phyloP scores from a whole-genome alignment of 1,140 invertebrate species.

The Macrosteles quadrilineatus region DNA sequence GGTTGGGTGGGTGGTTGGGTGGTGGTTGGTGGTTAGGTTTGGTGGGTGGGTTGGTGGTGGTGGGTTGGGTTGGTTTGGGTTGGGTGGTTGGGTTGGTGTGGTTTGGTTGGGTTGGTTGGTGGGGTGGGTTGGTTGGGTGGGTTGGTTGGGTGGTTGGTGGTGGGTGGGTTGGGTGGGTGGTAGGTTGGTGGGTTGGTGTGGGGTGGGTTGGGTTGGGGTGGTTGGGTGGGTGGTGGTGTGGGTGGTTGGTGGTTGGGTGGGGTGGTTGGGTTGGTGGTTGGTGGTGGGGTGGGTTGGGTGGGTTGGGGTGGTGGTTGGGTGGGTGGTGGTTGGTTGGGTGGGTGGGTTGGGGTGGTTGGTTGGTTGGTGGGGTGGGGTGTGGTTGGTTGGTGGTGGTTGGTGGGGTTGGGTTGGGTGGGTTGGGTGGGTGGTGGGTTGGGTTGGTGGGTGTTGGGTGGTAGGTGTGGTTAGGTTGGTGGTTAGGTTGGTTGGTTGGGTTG shows the following conservation, averaged over 20 bases:
- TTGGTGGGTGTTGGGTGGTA: neutral
- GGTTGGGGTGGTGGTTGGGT: neutral
- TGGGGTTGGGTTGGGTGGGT: neutral
- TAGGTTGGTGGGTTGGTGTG: neutral
- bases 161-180: neutral
- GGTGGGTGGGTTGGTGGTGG: too few species aligned
- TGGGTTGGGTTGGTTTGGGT: too few species aligned
- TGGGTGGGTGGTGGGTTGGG: neutral
- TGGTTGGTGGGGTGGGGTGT: neutral
- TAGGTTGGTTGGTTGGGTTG: neutral
- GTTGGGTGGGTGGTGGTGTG: too few species aligned
- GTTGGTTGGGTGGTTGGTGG: too few species aligned
- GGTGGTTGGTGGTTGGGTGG: too few species aligned
- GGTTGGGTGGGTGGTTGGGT: neutral
- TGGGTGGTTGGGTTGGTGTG: neutral
- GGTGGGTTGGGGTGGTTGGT: neutral
- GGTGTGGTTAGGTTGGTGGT: neutral
- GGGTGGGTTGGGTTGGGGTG: neutral
- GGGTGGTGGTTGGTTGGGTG: neutral
- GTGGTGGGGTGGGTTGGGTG: neutral
- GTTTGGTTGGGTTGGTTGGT: neutral
- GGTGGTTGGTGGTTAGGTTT: neutral
- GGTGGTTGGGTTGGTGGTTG: neutral
- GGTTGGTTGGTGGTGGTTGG: neutral
- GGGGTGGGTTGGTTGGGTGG: neutral